Base-by-base conservation (phyloP, 2,797 vertebrate genomes). In the Lutjanus campechanus region DNA sequence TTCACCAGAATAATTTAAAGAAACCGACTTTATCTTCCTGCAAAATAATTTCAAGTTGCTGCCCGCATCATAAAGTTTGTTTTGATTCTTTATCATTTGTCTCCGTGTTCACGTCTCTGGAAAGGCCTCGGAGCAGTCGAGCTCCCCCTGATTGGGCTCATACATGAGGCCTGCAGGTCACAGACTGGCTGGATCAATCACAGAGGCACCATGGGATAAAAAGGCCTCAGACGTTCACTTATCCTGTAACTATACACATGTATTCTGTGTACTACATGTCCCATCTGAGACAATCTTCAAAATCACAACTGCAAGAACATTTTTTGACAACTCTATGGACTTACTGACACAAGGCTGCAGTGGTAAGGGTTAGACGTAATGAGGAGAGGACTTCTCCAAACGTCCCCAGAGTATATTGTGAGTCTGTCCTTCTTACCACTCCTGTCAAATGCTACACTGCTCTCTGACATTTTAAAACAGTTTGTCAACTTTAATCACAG, bases 401-500 rank as follows among this genome's bases (percentile, higher is more conserved):
- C 50, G 68, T 71, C 72, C 69, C 66, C 71, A 41, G 46, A 50
- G 66, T 43, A 47, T 20, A 44, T 17, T 16, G 56, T 25, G 64
- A 70, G 20, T 65, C 66, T 56, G 43, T 82, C 66, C 41, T 54
- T 77, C 44, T 66, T 22, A 49, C 74, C 59, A 60, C 51, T 75
- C 11, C 73, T 82, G 74, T 85, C 87, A 76, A 36, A 85, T 79
- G 69, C 83, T 81, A 69, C 72, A 16, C 77, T 85, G 89, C 76
- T 84, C 56, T 69, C 41, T 76, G 79, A 83, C 79, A 75, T 75
- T 68, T 72, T 70, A 61, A 80, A 76, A 73, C 19, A 0, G 56
- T 80, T 76, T 79, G 69, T 85, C 85, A 84, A 79, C 79, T 69
- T 64, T 73, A 81, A 76, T 85, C 78, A 81, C 71, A 67, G 22